Conservation (phyloP, 2,797 vertebrate species). For the Eptatretus atami region DNA sequence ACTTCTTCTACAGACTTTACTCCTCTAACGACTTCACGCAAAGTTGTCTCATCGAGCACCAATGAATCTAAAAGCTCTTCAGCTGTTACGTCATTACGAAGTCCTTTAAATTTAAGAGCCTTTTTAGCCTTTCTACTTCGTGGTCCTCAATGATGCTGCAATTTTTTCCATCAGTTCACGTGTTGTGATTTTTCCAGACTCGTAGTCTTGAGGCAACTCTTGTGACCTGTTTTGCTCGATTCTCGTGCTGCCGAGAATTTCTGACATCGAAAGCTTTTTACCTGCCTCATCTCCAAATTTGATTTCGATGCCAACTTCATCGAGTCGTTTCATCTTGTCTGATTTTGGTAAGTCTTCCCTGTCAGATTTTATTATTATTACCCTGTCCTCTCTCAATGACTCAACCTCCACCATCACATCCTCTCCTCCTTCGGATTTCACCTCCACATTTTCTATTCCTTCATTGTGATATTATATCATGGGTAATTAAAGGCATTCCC, state of each 20-base stretch:
- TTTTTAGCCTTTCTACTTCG: conserved; percentile 1
- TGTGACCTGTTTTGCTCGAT: neutral
- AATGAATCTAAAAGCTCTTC: conserved; percentile 19
- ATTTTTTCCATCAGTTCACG: neutral
- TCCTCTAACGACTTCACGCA: conserved; percentile 8
- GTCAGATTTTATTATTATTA: too few relatives aligned
- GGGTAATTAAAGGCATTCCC: neutral
- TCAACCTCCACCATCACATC: too few relatives aligned
- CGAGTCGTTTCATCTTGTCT: neutral
- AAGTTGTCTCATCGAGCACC: conserved; percentile 8
- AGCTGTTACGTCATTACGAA: conserved; percentile 20
- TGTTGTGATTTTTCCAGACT: conserved; percentile 1
- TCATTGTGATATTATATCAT: neutral
- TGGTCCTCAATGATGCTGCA: conserved; percentile 1
- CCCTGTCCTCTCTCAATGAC: too few relatives aligned
- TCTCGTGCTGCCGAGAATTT: neutral
- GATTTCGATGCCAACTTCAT: neutral
- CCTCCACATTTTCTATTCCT: conserved; percentile 3
- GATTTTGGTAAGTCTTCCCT: too few relatives aligned
- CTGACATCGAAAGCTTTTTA: conserved; percentile 5
- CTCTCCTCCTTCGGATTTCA: too few relatives aligned
- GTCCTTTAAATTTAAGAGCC: conserved; percentile 19
- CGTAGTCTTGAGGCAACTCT: neutral
- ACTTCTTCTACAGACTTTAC: conserved; percentile 9
- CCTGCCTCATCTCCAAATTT: neutral